phyloP scores from a whole-genome alignment of 2,113 vertebrate genomes.

The Etheostoma spectabile region DNA sequence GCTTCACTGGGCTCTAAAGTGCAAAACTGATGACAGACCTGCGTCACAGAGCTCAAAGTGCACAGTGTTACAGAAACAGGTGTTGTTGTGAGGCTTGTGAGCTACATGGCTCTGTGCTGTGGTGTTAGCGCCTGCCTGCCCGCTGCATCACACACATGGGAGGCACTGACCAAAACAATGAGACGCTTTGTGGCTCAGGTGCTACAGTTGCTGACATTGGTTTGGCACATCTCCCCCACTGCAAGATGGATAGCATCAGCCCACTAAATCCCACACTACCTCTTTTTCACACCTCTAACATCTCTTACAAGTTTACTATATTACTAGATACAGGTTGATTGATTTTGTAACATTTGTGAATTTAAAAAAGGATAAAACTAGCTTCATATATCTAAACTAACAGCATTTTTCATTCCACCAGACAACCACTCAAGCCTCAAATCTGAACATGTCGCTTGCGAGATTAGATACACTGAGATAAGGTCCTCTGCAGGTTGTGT shows the following conservation, averaged over 20 bases:
- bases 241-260: slow-evolving; percentile 12
- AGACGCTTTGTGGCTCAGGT: slow-evolving; percentile 32
- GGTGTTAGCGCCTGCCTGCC: slow-evolving; percentile 59
- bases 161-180: slow-evolving; percentile 69
- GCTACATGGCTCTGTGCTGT: slow-evolving; percentile 17
- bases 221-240: slow-evolving; percentile 38
- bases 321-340: not conserved
- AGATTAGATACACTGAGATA: slow-evolving; percentile 10
- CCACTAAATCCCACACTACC: slow-evolving; percentile 53
- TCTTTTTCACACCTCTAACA: not conserved
- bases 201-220: slow-evolving; percentile 32
- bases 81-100: slow-evolving; percentile 57
- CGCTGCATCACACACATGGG: slow-evolving; percentile 40
- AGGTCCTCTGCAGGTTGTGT: slow-evolving; percentile 10
- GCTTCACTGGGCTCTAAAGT: slow-evolving; percentile 55
- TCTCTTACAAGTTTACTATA: too few relatives aligned
- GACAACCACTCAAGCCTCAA: not conserved
- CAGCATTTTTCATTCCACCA: not conserved
- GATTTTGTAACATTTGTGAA: not conserved
- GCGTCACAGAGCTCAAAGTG: slow-evolving; percentile 55
- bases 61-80: slow-evolving; percentile 68
- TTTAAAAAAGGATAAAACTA: not conserved
- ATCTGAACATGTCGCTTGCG: not conserved
- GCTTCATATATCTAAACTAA: not conserved
- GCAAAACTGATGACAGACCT: slow-evolving; percentile 67